Percentiles rank a stretch among this genome's conserved stretches.
phyloP scores from a whole-genome alignment of 2,888 invertebrate species.

The Trachelus troglodyta region DNA sequence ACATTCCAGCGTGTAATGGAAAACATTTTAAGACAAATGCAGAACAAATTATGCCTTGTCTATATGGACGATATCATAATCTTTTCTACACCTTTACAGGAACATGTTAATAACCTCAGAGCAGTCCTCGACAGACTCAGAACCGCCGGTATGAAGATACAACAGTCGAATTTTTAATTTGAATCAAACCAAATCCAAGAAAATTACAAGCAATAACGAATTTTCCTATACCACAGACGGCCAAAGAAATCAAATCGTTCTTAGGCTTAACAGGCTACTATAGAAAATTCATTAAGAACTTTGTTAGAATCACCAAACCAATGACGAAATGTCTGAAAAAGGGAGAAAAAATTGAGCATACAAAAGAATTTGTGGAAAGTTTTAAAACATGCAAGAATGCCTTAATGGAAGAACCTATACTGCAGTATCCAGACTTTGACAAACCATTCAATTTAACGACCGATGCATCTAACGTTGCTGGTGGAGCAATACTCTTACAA shows the following conservation, averaged over 20 bases:
- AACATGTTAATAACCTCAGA: slow-evolving; percentile 38
- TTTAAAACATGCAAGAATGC: slow-evolving; percentile 27
- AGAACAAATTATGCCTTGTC: slow-evolving; percentile 32
- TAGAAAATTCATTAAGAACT: slow-evolving; percentile 14
- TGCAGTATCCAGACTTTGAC: slow-evolving; percentile 33
- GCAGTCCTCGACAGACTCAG: slow-evolving; percentile 37
- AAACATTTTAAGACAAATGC: too few relatives aligned
- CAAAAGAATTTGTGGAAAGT: slow-evolving; percentile 10
- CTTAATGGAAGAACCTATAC: slow-evolving; percentile 22
- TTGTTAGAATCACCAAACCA: slow-evolving; percentile 34
- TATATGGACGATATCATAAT: slow-evolving; percentile 54
- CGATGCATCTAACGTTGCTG: slow-evolving; percentile 34
- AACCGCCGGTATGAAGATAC: slow-evolving; percentile 39
- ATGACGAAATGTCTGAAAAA: slow-evolving; percentile 29
- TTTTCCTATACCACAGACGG: slow-evolving; percentile 29
- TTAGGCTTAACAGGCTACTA: background rate
- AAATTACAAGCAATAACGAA: slow-evolving; percentile 35
- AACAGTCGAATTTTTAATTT: too few relatives aligned
- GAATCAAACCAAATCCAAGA: slow-evolving; percentile 39
- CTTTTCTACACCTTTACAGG: slow-evolving; percentile 41
- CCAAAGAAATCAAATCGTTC: slow-evolving; percentile 29
- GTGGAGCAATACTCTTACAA: slow-evolving; percentile 37
- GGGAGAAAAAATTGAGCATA: slow-evolving; percentile 22
- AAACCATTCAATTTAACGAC: slow-evolving; percentile 34
- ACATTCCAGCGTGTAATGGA: too few relatives aligned